phyloP scores from a whole-genome alignment of 2,113 vertebrate species.

The Polyodon spathula region DNA sequence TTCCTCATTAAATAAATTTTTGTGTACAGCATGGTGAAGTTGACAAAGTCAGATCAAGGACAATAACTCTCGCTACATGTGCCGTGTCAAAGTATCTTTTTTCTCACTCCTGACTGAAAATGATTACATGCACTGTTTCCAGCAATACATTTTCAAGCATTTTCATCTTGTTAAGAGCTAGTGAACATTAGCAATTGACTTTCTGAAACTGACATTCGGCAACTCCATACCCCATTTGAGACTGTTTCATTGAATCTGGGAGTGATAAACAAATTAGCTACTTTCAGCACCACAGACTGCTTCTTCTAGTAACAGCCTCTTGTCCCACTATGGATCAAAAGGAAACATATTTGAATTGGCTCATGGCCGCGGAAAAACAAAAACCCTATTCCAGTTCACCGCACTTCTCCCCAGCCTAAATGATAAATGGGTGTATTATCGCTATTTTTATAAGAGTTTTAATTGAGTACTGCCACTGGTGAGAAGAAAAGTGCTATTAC shows the following conservation, averaged over 20 bases:
- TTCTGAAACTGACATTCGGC: constrained; percentile 8
- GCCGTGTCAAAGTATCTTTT: too few species aligned
- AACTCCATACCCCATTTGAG: constrained; percentile 4
- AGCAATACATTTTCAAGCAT: too few species aligned
- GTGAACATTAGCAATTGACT: neutral
- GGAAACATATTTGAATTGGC: constrained; percentile 18
- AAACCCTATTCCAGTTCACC: constrained; percentile 31
- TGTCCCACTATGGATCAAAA: constrained; percentile 11
- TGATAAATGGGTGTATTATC: constrained; percentile 41
- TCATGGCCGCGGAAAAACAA: constrained; percentile 20
- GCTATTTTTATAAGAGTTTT: constrained; percentile 44
- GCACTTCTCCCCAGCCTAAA: constrained; percentile 21
- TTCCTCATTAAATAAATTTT: too few species aligned
- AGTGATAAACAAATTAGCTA: neutral
- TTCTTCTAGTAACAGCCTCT: constrained; percentile 14
- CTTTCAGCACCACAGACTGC: neutral
- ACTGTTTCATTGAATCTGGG: neutral
- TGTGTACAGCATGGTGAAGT: too few species aligned
- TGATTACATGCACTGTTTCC: too few species aligned
- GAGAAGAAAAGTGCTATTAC: constrained; percentile 37
- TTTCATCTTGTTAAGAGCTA: neutral
- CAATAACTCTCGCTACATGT: too few species aligned
- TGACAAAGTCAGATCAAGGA: too few species aligned
- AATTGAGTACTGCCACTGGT: constrained; percentile 47
- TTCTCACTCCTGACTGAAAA: too few species aligned